Evolutionary conservation across 1,140 invertebrate species (phyloP), one percentile per base, ranked within the genome.

Genomic region (Lepidurus couesii): DNA sequence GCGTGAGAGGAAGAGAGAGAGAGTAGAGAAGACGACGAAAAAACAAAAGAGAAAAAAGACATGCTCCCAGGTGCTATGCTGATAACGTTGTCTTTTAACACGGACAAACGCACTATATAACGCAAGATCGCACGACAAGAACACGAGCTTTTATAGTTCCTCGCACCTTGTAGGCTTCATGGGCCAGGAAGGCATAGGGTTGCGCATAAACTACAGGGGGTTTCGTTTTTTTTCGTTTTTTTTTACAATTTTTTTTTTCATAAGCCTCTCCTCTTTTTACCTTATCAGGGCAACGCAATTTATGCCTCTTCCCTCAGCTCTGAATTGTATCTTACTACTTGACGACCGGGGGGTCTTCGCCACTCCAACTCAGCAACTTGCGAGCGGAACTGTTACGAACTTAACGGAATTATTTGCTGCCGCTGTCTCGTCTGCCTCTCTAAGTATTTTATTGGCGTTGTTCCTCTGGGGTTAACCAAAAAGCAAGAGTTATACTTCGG

Each of bases 51-150:
- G 47, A 65, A 16, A 16, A 65, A 65, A 65, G 1, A 65, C 53
- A 65, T 21, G 53, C 53, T 65, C 53, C 53, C 53, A 65, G 53
- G 53, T 65, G 53, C 53, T 65, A 65, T 7, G 21, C 16, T 21
- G 53, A 65, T 65, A 65, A 65, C 53, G 53, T 65, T 65, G 53
- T 65, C 53, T 65, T 21, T 47, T 65, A 65, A 65, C 53, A 65
- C 53, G 53, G 53, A 21, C 53, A 4, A 7, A 65, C 53, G 53
- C 53, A 65, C 53, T 65, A 9, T 9, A 21, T 7, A 65, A 65
- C 53, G 8, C 13, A 4, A 65, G 53, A 65, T 65, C 53, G 53
- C 6, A 16, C 53, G 53, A 65, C 53, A 65, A 65, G 53, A 65
- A 21, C 53, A 65, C 53, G 53, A 13, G 53, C 53, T 65, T 65